Evolutionary conservation across 23 tunicate species (phyloP).

Genomic region (Ciona savignyi): DNA sequence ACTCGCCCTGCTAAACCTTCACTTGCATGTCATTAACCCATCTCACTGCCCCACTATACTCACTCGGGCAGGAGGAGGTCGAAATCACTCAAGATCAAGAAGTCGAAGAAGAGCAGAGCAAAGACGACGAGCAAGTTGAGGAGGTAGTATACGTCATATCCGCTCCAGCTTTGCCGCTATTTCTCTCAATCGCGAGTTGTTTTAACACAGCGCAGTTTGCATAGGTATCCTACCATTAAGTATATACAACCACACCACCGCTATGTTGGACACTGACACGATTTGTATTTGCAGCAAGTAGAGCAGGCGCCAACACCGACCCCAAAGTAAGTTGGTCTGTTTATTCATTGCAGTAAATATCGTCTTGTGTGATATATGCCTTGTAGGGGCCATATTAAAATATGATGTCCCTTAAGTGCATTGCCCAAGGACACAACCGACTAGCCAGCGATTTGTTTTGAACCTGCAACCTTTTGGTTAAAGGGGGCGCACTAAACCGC

Average conservation of each 20-base stretch:
- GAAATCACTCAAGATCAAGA: constrained; percentile 36
- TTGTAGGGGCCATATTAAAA: no score
- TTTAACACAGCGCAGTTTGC: no score
- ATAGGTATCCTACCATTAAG: background rate
- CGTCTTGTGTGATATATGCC: no score
- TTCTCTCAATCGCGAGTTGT: no score
- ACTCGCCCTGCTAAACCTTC: background rate
- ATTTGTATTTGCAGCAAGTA: background rate
- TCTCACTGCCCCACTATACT: background rate
- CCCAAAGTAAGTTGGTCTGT: constrained; percentile 22
- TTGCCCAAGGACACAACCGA: no score
- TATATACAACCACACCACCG: no score
- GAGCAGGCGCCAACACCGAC: constrained; percentile 11
- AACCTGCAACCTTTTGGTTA: no score
- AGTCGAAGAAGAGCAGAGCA: constrained; percentile 36
- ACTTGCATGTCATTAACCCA: constrained; percentile 12
- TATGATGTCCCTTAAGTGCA: no score
- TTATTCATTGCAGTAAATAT: no score
- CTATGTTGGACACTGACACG: background rate
- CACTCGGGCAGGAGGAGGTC: constrained; percentile 20
- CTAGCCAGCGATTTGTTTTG: no score
- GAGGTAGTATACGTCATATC: constrained; percentile 1
- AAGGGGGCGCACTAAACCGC: no score
- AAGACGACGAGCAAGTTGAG: constrained; percentile 27
- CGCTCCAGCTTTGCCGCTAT: background rate